Evolutionary conservation across 2,888 invertebrate species (phyloP), one percentile per base, ranked within the genome.

Genomic region (Tineola bisselliella): DNA sequence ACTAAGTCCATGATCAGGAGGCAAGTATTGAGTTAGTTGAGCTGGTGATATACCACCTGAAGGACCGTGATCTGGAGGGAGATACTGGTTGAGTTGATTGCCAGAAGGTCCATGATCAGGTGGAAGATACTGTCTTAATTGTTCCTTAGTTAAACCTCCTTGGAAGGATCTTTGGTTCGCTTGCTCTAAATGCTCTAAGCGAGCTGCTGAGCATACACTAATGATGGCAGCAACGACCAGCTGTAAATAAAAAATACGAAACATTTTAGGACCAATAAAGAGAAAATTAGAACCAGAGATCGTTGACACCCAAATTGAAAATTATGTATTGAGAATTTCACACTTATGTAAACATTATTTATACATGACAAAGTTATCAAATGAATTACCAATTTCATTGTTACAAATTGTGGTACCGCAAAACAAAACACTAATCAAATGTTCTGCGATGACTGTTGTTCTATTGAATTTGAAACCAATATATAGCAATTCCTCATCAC

Each of bases 161-260:
- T 38, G 84, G 84, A 5, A n/a, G n/a, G n/a, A 84, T 84, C 25
- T 25, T 1, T 84, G 79, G 71, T 86, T 84, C 18, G 74, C 69
- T 48, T 81, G 77, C 65, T 87, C 83, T 1, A 87, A 71, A 31
- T 83, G 78, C 63, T 87, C 86, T 57, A 87, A 65, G 12, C 86
- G 84, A 33, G 71, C 86, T 43, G 83, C 83, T 0, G 80, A 67
- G 65, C 75, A 71, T 56, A 79, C 76, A 59, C 82, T 75, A 62
- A 87, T 67, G 10, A 84, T 69, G 60, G 79, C 71, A 63, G 82
- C 80, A 33, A 81, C 66, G 52, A 84, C 71, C 65, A 86, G 76
- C 86, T 86, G 70, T 11, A 66, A 66, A 62, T 6, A 5, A 54
- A 54, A n/a, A n/a, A n/a, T n/a, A n/a, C n/a, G n/a, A n/a, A n/a